These are phyloP conservation scores for Pandemis heparana DNA, from an alignment of 2,888 invertebrate species.

Conservation along the genomic window DNA sequence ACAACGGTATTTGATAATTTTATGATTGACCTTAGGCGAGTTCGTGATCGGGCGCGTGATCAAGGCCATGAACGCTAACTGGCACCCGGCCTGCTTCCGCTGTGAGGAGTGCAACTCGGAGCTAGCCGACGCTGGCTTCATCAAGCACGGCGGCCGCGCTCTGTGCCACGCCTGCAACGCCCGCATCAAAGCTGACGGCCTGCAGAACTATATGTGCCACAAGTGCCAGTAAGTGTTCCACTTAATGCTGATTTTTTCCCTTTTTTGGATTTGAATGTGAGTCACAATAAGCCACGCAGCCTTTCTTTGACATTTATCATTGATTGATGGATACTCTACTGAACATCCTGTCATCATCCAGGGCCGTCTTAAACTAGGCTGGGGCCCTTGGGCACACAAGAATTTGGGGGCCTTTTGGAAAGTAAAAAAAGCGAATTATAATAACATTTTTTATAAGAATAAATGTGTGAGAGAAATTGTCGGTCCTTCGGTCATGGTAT, in stretches of 20 bases:
- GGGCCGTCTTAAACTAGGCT: too few relatives aligned
- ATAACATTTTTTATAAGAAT: too few relatives aligned
- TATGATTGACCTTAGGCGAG: slow-evolving; percentile 87
- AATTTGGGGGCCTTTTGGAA: too few relatives aligned
- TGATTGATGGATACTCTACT: too few relatives aligned
- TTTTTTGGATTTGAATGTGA: too few relatives aligned
- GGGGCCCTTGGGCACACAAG: too few relatives aligned
- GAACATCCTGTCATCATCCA: too few relatives aligned
- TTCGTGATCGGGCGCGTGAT: slow-evolving; percentile 99
- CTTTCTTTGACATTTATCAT: too few relatives aligned
- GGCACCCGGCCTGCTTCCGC: slow-evolving; percentile 99
- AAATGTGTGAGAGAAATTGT: too few relatives aligned
- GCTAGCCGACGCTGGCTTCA: slow-evolving; percentile 98
- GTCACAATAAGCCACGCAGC: too few relatives aligned
- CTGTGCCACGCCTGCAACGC: slow-evolving; percentile 99
- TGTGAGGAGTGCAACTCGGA: slow-evolving; percentile 97
- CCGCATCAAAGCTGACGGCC: slow-evolving; percentile 96
- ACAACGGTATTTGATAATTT: neutral
- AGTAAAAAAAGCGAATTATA: too few relatives aligned
- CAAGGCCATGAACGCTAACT: slow-evolving; percentile 99
- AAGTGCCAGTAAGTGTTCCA: slow-evolving; percentile 96
- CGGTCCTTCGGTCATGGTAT: too few relatives aligned
- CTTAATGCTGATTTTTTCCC: neutral
- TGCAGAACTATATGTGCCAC: slow-evolving; percentile 98
- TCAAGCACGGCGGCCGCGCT: slow-evolving; percentile 94